Conservation (phyloP, 1,140 invertebrate genomes). For the Arion vulgaris region DNA sequence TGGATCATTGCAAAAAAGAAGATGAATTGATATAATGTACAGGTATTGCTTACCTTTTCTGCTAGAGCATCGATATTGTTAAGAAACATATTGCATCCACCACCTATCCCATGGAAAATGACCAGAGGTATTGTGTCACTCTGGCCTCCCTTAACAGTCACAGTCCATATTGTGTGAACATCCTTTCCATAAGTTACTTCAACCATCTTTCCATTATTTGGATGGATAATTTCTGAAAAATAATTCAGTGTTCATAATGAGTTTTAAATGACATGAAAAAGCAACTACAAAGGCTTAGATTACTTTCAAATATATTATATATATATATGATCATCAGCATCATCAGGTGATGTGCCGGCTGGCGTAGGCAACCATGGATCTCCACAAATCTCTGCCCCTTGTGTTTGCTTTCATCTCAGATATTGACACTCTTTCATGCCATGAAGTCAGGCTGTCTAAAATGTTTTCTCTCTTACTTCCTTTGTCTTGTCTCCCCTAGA, state of each 20-base stretch:
- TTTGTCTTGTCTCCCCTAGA: too few species aligned
- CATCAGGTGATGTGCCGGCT: too few species aligned
- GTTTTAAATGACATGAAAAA: neutral
- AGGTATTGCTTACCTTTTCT: constrained; percentile 17
- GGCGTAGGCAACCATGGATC: too few species aligned
- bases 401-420: too few species aligned
- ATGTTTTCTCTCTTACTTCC: too few species aligned
- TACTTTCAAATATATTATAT: neutral
- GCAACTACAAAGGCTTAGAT: neutral
- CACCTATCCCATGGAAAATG: constrained; percentile 36
- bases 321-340: neutral
- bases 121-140: constrained; percentile 15
- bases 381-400: too few species aligned
- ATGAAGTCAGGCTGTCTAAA: too few species aligned
- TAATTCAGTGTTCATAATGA: neutral
- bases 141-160: constrained; percentile 20
- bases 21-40: too few species aligned
- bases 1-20: too few species aligned
- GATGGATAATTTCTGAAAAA: constrained; percentile 18
- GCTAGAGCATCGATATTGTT: constrained; percentile 34
- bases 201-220: constrained; percentile 23
- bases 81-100: constrained; percentile 33
- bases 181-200: neutral
- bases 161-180: constrained; percentile 35
- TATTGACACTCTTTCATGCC: too few species aligned